Conservation (phyloP, 2,797 vertebrate genomes). For the Schizopygopsis pylzovi region DNA sequence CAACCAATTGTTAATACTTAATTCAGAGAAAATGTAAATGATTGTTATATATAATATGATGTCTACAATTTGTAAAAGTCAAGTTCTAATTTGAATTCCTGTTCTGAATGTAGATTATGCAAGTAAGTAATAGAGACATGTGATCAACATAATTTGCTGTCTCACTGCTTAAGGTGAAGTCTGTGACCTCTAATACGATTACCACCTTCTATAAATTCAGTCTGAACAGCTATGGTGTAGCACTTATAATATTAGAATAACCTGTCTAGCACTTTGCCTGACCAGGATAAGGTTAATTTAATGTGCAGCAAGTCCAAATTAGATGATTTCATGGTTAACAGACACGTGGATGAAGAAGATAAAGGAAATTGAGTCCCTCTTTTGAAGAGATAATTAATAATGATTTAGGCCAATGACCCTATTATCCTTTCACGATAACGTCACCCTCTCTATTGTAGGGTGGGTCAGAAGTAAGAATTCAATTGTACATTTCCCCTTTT, state of each 20-base stretch:
- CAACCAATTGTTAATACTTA: background rate
- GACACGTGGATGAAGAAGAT: constrained; percentile 56
- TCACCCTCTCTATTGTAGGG: constrained; percentile 32
- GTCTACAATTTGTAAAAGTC: background rate
- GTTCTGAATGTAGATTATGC: background rate
- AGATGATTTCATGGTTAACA: constrained; percentile 56
- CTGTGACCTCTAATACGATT: constrained; percentile 37
- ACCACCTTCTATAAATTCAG: constrained; percentile 34
- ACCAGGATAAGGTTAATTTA: constrained; percentile 53
- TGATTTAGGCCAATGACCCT: constrained; percentile 55
- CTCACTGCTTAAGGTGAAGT: constrained; percentile 37
- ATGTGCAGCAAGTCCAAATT: constrained; percentile 51
- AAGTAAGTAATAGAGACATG: constrained; percentile 12
- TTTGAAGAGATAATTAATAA: constrained; percentile 58
- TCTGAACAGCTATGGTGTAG: constrained; percentile 25
- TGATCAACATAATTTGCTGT: constrained; percentile 29
- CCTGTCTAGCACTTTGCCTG: constrained; percentile 30
- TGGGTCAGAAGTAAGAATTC: constrained; percentile 37
- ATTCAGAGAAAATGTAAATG: background rate
- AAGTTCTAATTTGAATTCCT: background rate
- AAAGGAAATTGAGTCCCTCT: constrained; percentile 53
- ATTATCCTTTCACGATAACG: constrained; percentile 51
- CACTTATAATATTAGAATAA: constrained; percentile 42
- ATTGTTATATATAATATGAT: background rate
- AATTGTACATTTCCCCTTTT: constrained; percentile 34